Conservation (phyloP, 2,113 vertebrate species). For the Hipposideros armiger region DNA sequence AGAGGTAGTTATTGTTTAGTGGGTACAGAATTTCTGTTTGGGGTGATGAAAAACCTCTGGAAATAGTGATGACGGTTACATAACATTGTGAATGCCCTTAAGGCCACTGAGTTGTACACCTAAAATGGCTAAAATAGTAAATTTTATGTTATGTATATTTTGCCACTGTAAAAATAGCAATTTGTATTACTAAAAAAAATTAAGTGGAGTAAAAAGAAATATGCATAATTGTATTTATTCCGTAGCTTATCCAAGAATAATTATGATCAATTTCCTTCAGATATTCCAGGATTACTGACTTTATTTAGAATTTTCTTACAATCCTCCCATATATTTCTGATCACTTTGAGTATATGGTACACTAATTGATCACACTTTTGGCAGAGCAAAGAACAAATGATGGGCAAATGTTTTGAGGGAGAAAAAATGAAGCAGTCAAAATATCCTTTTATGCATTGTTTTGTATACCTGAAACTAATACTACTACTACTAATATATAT, state of each 20-base stretch:
- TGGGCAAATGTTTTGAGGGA: background rate
- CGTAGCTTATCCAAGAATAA: slow-evolving; percentile 35
- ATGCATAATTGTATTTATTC: slow-evolving; percentile 6
- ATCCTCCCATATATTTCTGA: slow-evolving; percentile 22
- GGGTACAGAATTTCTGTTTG: background rate
- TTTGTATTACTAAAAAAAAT: background rate
- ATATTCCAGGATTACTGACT: background rate
- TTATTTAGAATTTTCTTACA: background rate
- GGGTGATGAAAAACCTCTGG: background rate
- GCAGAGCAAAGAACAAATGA: slow-evolving; percentile 7
- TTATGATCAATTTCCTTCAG: background rate
- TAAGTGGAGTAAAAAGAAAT: background rate
- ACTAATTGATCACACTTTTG: slow-evolving; percentile 16
- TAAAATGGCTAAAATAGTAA: background rate
- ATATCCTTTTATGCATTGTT: background rate
- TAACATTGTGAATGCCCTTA: background rate
- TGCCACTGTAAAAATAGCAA: background rate
- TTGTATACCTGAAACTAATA: too few species aligned
- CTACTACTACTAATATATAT: too few species aligned
- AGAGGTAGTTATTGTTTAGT: background rate
- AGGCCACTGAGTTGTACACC: background rate
- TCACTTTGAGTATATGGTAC: background rate
- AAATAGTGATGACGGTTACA: background rate
- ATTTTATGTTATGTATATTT: background rate
- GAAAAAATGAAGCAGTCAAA: background rate